Percentiles rank a stretch among this genome's conserved stretches.
phyloP scores from a whole-genome alignment of 2,888 invertebrate genomes.

The Furcula furcula region DNA sequence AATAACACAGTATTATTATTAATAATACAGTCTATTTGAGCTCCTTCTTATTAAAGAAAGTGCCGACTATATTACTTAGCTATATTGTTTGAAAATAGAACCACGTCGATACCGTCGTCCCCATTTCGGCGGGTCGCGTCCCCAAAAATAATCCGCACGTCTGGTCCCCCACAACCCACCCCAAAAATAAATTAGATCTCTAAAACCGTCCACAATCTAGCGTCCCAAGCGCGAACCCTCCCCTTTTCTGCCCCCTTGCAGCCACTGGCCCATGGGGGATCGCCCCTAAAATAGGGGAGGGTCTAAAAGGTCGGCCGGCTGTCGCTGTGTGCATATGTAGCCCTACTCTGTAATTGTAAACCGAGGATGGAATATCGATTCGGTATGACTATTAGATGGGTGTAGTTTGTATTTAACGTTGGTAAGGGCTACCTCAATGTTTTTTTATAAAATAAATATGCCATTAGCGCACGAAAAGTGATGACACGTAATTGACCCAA shows the following conservation, averaged over 20 bases:
- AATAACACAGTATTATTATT: too few relatives aligned
- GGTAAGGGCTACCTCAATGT: too few relatives aligned
- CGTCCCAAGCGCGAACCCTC: constrained; percentile 34
- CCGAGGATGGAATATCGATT: constrained; percentile 34
- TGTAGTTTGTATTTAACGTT: too few relatives aligned
- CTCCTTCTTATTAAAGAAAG: too few relatives aligned
- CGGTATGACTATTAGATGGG: too few relatives aligned
- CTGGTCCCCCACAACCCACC: constrained; percentile 30
- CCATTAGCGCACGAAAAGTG: too few relatives aligned
- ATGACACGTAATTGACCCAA: too few relatives aligned
- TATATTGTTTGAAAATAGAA: background rate
- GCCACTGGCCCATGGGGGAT: constrained; percentile 59
- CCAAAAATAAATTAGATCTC: constrained; percentile 65
- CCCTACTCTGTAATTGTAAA: constrained; percentile 27
- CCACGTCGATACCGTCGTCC: constrained; percentile 2
- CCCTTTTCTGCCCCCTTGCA: constrained; percentile 46
- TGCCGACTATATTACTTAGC: too few relatives aligned
- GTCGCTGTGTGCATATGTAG: constrained; percentile 27
- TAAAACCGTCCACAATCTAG: constrained; percentile 48
- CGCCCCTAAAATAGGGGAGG: constrained; percentile 59
- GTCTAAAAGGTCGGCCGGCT: constrained; percentile 54
- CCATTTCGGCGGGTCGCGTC: constrained; percentile 26
- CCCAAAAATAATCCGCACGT: constrained; percentile 31
- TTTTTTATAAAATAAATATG: too few relatives aligned
- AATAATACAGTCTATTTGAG: too few relatives aligned